phyloP scores from a whole-genome alignment of 2,113 vertebrate species.

The Gallinago undulata region DNA sequence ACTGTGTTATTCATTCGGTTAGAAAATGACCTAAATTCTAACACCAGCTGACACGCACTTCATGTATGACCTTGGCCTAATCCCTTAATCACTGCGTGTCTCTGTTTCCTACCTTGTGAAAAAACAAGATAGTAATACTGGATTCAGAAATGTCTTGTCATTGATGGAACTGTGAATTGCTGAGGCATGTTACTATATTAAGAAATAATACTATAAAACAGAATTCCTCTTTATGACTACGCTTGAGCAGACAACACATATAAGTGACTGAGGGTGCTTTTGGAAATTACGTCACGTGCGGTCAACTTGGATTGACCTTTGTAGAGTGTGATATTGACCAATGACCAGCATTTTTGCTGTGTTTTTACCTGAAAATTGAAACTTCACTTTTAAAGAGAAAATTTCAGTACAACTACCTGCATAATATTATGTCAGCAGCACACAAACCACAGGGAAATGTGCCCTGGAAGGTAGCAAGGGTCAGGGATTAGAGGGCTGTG shows the following conservation, averaged over 20 bases:
- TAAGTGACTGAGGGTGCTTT: background rate
- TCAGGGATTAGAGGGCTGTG: background rate
- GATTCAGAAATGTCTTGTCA: background rate
- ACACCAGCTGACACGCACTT: background rate
- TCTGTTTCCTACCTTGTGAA: background rate
- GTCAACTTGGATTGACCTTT: background rate
- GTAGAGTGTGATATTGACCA: background rate
- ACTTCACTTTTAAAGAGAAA: background rate
- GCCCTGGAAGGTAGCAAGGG: background rate
- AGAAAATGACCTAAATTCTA: slow-evolving; percentile 5
- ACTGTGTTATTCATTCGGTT: background rate
- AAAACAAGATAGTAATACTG: background rate
- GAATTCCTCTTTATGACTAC: slow-evolving; percentile 1
- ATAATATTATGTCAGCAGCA: background rate
- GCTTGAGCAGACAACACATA: background rate
- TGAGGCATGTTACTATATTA: slow-evolving; percentile 4
- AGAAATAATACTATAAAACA: background rate
- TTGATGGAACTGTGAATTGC: background rate
- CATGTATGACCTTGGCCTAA: slow-evolving; percentile 25
- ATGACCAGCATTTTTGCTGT: background rate
- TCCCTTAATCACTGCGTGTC: background rate
- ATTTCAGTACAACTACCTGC: background rate
- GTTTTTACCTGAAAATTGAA: slow-evolving; percentile 8
- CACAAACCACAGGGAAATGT: background rate
- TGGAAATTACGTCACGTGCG: background rate